phyloP scores from a whole-genome alignment of 2,113 vertebrate species.

The Psophia crepitans region DNA sequence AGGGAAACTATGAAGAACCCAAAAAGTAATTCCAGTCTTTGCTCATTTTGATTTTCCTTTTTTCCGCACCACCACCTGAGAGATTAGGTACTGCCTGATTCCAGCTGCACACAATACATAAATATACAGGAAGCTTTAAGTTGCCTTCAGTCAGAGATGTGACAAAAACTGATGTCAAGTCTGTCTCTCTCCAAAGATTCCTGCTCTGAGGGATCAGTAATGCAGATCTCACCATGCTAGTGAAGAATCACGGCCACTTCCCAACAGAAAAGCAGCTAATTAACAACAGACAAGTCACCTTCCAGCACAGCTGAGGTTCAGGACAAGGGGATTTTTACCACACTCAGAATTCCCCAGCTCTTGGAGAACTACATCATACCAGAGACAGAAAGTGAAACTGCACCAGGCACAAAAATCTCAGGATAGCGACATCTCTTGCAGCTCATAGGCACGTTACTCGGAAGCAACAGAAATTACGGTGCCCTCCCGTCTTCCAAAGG shows the following conservation, averaged over 20 bases:
- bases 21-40: background rate
- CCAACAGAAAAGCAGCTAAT: background rate
- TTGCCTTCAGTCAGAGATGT: background rate
- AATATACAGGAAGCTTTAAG: background rate
- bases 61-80: background rate
- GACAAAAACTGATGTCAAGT: background rate
- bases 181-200: background rate
- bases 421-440: background rate
- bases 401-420: background rate
- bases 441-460: background rate
- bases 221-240: background rate
- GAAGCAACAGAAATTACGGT: background rate
- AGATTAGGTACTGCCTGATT: background rate
- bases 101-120: background rate
- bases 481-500: background rate
- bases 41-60: background rate
- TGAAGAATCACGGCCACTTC: background rate
- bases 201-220: background rate
- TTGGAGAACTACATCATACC: background rate
- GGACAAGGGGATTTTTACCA: slow-evolving; percentile 4
- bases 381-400: slow-evolving; percentile 3
- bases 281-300: background rate
- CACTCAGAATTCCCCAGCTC: background rate
- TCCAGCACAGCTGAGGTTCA: background rate
- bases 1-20: background rate